Conservation (phyloP, 2,888 invertebrate genomes). For the Agrotis puta region DNA sequence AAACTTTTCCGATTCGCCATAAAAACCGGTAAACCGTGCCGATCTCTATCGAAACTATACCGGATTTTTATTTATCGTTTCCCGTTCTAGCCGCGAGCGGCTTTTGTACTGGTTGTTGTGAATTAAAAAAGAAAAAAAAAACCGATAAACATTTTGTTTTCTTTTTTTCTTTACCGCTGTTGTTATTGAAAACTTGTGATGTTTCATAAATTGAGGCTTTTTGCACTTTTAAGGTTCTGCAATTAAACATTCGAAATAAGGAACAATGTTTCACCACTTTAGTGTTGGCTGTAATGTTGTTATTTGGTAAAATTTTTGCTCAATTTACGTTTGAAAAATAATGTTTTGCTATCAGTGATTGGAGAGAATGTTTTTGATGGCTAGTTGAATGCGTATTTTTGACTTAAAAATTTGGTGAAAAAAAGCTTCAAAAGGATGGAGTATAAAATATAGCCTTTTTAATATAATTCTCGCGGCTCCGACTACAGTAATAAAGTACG, state of each 20-base stretch:
- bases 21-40: conserved; percentile 65
- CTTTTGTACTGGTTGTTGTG: conserved; percentile 41
- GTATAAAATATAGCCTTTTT: neutral
- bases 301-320: neutral
- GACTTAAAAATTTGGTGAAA: no score
- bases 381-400: conserved; percentile 16
- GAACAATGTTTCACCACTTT: neutral
- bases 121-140: conserved; percentile 51
- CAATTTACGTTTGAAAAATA: conserved; percentile 10
- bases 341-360: neutral
- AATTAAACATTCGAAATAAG: conserved; percentile 21
- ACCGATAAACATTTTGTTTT: neutral
- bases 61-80: conserved; percentile 66
- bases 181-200: conserved; percentile 27
- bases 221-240: neutral
- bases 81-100: conserved; percentile 40
- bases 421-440: neutral
- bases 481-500: neutral
- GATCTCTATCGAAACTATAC: conserved; percentile 56
- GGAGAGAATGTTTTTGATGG: conserved; percentile 14
- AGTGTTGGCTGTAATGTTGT: neutral
- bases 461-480: neutral
- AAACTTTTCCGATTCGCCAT: conserved; percentile 65
- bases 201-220: conserved; percentile 3
- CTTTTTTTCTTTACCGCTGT: neutral